Conservation (phyloP, 2,888 invertebrate species). For the Gasteruption jaculator region DNA sequence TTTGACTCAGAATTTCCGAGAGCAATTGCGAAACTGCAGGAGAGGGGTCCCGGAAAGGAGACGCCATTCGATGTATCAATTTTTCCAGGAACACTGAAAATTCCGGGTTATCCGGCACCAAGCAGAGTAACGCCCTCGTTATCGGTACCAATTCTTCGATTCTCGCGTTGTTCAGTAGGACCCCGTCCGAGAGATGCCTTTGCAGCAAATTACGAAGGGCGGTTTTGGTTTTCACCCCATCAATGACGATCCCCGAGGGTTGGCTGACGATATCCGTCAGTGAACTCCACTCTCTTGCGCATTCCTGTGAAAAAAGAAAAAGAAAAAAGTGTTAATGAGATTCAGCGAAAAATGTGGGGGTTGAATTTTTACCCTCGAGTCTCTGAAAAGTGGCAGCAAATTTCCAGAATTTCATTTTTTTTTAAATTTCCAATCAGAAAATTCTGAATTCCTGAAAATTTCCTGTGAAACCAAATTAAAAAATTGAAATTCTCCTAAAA, state of each 20-base stretch:
- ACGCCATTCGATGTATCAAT: slow-evolving; percentile 32
- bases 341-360: too few relatives aligned
- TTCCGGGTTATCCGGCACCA: slow-evolving; percentile 22
- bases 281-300: slow-evolving; percentile 35
- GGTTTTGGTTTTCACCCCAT: slow-evolving; percentile 23
- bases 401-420: too few relatives aligned
- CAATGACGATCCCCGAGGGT: slow-evolving; percentile 24
- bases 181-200: slow-evolving; percentile 30
- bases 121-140: slow-evolving; percentile 26
- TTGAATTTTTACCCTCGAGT: too few relatives aligned
- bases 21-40: slow-evolving; percentile 24
- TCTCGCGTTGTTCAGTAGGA: slow-evolving; percentile 22
- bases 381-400: too few relatives aligned
- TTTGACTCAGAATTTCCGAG: slow-evolving; percentile 25
- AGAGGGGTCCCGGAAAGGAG: too few relatives aligned
- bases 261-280: slow-evolving; percentile 23
- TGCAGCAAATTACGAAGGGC: slow-evolving; percentile 29
- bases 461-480: too few relatives aligned
- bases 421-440: too few relatives aligned
- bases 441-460: too few relatives aligned
- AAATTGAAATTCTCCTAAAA: too few relatives aligned
- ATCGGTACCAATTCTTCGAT: slow-evolving; percentile 27
- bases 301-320: slow-evolving; percentile 28
- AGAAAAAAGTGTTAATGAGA: too few relatives aligned
- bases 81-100: slow-evolving; percentile 24